A percentile compares a stretch with the other conserved stretches of the same genome.
phyloP scores from a whole-genome alignment of 1,140 invertebrate genomes.

The Drosophila trapezifrons region DNA sequence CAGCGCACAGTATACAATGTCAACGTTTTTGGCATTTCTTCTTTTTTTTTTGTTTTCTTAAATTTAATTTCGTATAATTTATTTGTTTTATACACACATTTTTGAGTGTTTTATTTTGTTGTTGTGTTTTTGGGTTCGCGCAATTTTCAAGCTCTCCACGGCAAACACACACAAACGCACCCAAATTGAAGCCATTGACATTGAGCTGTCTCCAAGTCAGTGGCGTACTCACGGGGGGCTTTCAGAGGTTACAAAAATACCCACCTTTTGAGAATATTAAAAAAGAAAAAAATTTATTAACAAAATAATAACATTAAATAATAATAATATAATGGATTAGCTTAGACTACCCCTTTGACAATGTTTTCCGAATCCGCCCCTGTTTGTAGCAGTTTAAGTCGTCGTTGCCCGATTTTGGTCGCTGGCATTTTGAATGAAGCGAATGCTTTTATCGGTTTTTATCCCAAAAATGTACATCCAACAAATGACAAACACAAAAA shows the following conservation, averaged over 20 bases:
- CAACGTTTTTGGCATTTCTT: conserved; percentile 56
- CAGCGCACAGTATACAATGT: conserved; percentile 30
- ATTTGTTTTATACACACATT: conserved; percentile 38
- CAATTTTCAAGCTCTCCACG: conserved; percentile 44
- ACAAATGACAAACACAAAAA: conserved; percentile 26
- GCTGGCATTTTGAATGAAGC: conserved; percentile 66
- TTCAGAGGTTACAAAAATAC: background rate
- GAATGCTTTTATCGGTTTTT: conserved; percentile 66
- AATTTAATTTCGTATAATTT: conserved; percentile 51
- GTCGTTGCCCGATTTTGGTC: conserved; percentile 66
- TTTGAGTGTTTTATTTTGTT: conserved; percentile 15
- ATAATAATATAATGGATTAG: background rate
- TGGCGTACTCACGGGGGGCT: background rate
- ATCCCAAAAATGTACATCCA: conserved; percentile 70
- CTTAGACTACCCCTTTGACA: no score
- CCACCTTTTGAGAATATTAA: background rate
- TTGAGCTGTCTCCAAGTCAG: conserved; percentile 59
- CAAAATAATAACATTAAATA: background rate
- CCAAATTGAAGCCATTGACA: conserved; percentile 68
- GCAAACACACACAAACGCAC: conserved; percentile 7
- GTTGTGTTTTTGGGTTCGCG: conserved; percentile 49
- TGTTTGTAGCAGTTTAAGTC: background rate
- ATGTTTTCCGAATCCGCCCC: background rate
- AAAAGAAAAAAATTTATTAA: no score
- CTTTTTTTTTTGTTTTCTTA: conserved; percentile 16